Conservation (phyloP, 2,113 vertebrate genomes). For the Pseudois nayaur region DNA sequence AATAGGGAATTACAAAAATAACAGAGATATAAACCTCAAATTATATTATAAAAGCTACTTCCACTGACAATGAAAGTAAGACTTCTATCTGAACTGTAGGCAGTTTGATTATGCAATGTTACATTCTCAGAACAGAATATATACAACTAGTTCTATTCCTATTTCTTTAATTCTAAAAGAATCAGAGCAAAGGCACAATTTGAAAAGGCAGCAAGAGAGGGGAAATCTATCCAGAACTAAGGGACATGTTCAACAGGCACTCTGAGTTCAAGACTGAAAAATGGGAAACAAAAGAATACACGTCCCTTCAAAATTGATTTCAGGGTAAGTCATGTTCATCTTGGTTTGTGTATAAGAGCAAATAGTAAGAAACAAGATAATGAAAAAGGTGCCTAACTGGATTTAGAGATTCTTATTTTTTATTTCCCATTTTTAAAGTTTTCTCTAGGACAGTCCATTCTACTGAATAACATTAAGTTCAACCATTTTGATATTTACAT, state of each 20-base stretch:
- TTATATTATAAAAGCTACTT: background rate
- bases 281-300: background rate
- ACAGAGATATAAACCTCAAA: background rate
- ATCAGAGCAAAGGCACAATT: background rate
- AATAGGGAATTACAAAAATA: constrained; percentile 15
- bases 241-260: background rate
- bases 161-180: background rate
- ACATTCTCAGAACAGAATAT: background rate
- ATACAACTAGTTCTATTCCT: background rate
- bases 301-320: background rate
- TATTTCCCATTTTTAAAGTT: background rate
- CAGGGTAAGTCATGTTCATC: background rate
- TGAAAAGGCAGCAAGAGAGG: background rate
- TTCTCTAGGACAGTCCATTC: background rate
- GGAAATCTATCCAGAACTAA: background rate
- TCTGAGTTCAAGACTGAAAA: background rate
- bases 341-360: background rate
- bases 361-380: background rate
- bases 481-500: background rate
- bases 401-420: background rate
- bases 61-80: background rate
- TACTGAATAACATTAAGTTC: background rate
- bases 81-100: background rate
- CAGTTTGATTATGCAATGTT: background rate
- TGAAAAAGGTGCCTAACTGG: background rate